Base-by-base conservation (phyloP, 2,888 invertebrate species). In the Tridacna gigas region DNA sequence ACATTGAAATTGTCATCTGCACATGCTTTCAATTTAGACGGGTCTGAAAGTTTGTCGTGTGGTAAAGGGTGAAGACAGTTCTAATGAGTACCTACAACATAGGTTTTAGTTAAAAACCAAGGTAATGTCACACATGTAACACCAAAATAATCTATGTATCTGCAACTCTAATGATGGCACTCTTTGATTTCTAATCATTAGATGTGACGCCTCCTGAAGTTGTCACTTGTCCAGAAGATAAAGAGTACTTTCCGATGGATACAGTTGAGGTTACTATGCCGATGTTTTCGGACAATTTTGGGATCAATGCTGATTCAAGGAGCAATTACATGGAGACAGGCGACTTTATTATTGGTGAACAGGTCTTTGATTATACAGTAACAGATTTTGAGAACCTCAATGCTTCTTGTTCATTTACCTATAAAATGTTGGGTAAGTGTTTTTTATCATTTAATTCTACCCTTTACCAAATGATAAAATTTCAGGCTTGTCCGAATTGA, bases 301-400 rank as follows among this genome's bases (percentile, higher is more conserved):
- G 71, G n/a, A 71, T 71, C n/a, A 71, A 51, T 20, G 51, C 51
- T 25, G 71, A 71, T n/a, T 51, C 25, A 22, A n/a, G 26, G 25
- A 51, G 51, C n/a, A 71, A 51, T 37, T 71, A 71, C 71, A 71
- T 71, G 48, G 47, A 28, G 4, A 71, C 51, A 0, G 71, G 47
- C 4, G 71, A 71, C 25, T 48, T 71, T 13, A 71, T 71, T 15
- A 9, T 51, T 13, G 22, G 13, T 22, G 51, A 15, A 15, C 51
- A 71, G 22, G 22, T 37, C 13, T 48, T 51, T n/a, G 48, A 18
- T 26, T 71, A 51, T 22, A 71, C 25, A 12, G 71, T 71, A 2
- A 51, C 25, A 15, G 71, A 71, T 47, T 71, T 71, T 26, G 51
- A 71, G 26, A 51, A 51, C 22, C 48, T 20, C 13, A 28, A 0